phyloP scores from a whole-genome alignment of 1,140 invertebrate genomes.

The Drosophila rhopaloa region DNA sequence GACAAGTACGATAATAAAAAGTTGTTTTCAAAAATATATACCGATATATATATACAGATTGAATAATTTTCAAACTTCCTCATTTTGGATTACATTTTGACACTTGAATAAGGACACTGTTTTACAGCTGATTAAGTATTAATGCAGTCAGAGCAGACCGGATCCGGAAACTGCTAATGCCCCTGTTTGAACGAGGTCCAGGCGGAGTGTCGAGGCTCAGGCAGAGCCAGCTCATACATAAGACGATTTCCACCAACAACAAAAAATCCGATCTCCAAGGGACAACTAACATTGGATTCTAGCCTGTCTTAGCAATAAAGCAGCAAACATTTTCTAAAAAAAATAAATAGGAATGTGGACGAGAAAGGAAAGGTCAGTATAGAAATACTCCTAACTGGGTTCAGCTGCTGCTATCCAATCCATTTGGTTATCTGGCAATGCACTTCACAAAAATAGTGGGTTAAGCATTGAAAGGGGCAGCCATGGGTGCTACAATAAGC shows the following conservation, averaged over 20 bases:
- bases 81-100: background rate
- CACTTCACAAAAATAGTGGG: slow-evolving; percentile 50
- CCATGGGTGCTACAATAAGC: slow-evolving; percentile 50
- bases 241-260: background rate
- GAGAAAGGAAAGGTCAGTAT: background rate
- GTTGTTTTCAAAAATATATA: too few relatives aligned
- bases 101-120: background rate
- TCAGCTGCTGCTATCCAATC: slow-evolving; percentile 26
- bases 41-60: too few relatives aligned
- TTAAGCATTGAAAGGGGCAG: slow-evolving; percentile 1
- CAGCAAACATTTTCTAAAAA: slow-evolving; percentile 1
- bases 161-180: slow-evolving; percentile 26
- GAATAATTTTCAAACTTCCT: background rate
- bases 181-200: background rate
- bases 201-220: background rate
- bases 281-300: background rate
- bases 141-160: slow-evolving; percentile 43
- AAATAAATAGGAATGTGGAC: slow-evolving; percentile 1
- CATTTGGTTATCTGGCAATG: slow-evolving; percentile 67
- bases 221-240: background rate
- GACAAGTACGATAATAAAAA: too few relatives aligned
- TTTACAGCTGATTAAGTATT: slow-evolving; percentile 37
- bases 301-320: slow-evolving; percentile 11
- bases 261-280: slow-evolving; percentile 7
- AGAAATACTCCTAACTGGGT: background rate